Percentiles rank a stretch among this genome's conserved stretches.
Evolutionary conservation across 2,113 vertebrate species (phyloP).

Genomic region (Lethenteron camtschaticum): DNA sequence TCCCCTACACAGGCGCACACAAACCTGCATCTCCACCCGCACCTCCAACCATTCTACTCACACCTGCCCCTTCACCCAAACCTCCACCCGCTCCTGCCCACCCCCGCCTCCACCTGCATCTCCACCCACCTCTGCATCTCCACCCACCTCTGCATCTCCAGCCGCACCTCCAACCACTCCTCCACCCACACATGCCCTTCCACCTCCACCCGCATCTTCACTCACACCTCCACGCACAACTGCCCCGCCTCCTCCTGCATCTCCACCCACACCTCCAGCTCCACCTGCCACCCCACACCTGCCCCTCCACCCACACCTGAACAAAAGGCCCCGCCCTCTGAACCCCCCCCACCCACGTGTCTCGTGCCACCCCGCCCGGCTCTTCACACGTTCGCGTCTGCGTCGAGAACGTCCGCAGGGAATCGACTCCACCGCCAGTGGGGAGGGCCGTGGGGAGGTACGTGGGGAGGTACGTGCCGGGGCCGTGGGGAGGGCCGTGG

Average conservation of each 20-base stretch:
- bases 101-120: too few species aligned
- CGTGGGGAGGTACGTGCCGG: conserved; percentile 20
- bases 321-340: background rate
- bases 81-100: too few species aligned
- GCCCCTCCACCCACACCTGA: background rate
- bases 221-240: background rate
- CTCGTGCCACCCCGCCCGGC: conserved; percentile 13
- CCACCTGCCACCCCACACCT: background rate
- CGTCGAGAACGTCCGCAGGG: conserved; percentile 18
- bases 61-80: too few species aligned
- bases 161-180: background rate
- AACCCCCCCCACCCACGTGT: background rate
- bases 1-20: too few species aligned
- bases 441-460: conserved; percentile 14
- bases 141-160: background rate
- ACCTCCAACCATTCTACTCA: too few species aligned
- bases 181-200: background rate
- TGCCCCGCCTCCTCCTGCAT: background rate
- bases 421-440: conserved; percentile 12
- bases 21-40: too few species aligned
- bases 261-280: background rate
- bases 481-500: too few species aligned
- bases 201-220: background rate
- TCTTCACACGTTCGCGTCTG: conserved; percentile 19
- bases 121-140: too few species aligned